phyloP scores from a whole-genome alignment of 2,797 vertebrate species.

The Phalanger gymnotis region DNA sequence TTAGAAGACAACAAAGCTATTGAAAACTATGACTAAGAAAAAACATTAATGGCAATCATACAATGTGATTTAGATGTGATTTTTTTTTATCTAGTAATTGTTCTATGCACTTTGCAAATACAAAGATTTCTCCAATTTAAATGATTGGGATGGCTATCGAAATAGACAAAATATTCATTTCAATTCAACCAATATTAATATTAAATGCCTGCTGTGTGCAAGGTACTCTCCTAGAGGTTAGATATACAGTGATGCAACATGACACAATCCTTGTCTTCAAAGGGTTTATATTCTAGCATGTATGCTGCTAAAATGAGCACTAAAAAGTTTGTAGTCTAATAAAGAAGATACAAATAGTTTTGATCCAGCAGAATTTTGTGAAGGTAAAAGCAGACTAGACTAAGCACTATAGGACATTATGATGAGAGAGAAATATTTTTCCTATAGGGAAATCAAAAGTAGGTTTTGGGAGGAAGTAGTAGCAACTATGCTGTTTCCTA shows the following conservation, averaged over 20 bases:
- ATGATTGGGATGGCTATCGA: background rate
- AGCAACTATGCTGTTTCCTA: background rate
- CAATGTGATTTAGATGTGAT: background rate
- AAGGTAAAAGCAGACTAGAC: background rate
- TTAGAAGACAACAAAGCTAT: background rate
- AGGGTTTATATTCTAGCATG: background rate
- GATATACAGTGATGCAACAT: background rate
- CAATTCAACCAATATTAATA: background rate
- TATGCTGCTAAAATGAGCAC: background rate
- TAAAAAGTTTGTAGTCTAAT: background rate
- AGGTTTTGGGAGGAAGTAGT: background rate
- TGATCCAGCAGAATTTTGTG: background rate
- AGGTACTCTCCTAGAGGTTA: background rate
- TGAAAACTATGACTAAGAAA: background rate
- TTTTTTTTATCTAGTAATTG: background rate
- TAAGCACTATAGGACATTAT: background rate
- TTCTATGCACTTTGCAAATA: background rate
- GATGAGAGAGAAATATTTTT: background rate
- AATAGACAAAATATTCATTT: background rate
- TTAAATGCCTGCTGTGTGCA: background rate
- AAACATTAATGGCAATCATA: background rate
- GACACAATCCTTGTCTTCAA: background rate
- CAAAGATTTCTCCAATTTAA: conserved; percentile 24
- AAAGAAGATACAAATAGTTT: background rate
- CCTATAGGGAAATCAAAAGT: background rate